Evolutionary conservation across 2,113 vertebrate species (phyloP), one percentile per base, ranked within the genome.

Genomic region (Campylorhamphus procurvoides): DNA sequence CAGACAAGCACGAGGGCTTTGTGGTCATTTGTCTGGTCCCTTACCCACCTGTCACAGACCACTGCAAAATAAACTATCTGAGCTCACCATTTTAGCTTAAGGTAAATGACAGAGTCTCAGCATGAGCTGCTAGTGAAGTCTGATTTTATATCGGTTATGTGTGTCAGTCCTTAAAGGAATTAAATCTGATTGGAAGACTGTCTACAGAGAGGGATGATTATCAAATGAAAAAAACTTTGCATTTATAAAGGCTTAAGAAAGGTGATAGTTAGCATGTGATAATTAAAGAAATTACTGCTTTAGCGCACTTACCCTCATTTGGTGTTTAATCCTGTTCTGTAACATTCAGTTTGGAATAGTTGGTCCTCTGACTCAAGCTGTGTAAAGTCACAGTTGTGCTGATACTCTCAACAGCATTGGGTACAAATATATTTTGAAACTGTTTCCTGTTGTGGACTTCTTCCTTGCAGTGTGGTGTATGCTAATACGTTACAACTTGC

Each of bases 401-500:
- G 76, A 52, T 90, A 71, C 10, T 94, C 64, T 86, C 46, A 66
- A 58, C 14, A 5, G 52, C 11, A 3, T 49, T 7, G 39, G 18
- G 73, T 42, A 39, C 35, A 91, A 20, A 66, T 69, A 7, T 27
- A 17, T 64, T 84, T 47, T 67, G 72, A 92, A 93, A 55, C 18
- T 25, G 28, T 50, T 94, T 93, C 84, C 55, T 94, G 69, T 80
- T 96, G 83, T 76, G 58, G n/a, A 59, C 71, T 19, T 79, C 75
- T 89, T 91, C 63, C 77, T 69, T 84, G 59, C 50, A 8, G 20
- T 63, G 66, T 74, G 55, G 27, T 33, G 47, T 42, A 46, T 53
- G 44, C 74, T 42, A 76, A 93, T 96, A 52, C 1, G 44, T 84
- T 88, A 58, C 58, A 87, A 91, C 90, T 94, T 94, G 93, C 87